Conservation (phyloP, 2,888 invertebrate species). For the Neoscelio sp. region DNA sequence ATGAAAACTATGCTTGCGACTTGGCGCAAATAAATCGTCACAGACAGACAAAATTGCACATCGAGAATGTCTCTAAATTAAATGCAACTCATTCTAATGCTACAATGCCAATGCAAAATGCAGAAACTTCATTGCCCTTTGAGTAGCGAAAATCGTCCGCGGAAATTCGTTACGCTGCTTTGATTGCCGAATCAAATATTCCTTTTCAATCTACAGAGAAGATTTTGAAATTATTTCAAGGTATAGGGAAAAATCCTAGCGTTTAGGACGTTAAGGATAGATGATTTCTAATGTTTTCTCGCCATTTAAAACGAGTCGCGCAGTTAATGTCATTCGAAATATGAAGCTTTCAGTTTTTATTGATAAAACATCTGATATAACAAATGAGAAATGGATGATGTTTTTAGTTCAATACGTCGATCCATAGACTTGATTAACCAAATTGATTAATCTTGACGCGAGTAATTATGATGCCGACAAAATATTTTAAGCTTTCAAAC, state of each 20-base stretch:
- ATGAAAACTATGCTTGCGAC: no score
- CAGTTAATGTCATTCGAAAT: background rate
- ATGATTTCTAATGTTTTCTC: conserved; percentile 14
- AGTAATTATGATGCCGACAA: conserved; percentile 9
- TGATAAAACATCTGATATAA: conserved; percentile 16
- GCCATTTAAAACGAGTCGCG: background rate
- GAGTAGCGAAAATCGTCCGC: no score
- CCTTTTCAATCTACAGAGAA: background rate
- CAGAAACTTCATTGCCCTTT: no score
- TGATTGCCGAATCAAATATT: no score
- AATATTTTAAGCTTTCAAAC: conserved; percentile 34
- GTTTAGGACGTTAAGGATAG: background rate
- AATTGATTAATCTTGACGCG: conserved; percentile 7
- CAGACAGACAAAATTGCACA: no score
- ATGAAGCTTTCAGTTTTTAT: conserved; percentile 15
- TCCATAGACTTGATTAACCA: conserved; percentile 8
- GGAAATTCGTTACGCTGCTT: no score
- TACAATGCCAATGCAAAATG: no score
- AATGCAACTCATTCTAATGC: no score
- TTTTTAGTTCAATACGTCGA: conserved; percentile 7
- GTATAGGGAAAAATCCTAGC: conserved; percentile 4
- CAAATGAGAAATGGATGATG: conserved; percentile 31
- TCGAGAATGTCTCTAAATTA: no score
- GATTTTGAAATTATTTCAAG: conserved; percentile 3
- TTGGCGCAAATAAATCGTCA: no score